Percentiles rank a stretch among this genome's conserved stretches.
These are phyloP conservation scores for Fregetta grallaria DNA, from an alignment of 2,113 vertebrate species.

Conservation along the genomic window DNA sequence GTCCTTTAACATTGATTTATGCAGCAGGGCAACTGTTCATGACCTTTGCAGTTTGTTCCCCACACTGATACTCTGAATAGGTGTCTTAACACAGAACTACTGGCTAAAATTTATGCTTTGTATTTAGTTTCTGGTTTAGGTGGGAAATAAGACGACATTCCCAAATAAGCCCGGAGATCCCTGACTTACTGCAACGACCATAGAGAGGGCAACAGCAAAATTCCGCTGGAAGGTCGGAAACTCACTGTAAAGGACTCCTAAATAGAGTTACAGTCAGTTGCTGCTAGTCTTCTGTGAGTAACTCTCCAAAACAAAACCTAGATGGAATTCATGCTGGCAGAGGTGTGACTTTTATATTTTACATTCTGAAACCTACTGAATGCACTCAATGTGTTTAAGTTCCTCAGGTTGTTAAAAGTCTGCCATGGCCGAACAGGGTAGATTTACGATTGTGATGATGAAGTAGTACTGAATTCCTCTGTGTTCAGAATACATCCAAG, in stretches of 20 bases:
- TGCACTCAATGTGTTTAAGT: background rate
- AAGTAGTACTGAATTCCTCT: background rate
- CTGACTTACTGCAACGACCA: background rate
- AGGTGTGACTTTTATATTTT: background rate
- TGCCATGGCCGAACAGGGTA: background rate
- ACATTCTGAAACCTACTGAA: background rate
- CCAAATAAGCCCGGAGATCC: background rate
- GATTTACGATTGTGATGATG: background rate
- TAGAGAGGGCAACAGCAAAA: background rate
- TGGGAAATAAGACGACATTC: background rate
- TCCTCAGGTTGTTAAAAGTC: background rate
- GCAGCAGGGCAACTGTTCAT: background rate
- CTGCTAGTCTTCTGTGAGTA: background rate
- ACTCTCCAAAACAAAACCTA: background rate
- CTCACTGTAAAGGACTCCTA: background rate
- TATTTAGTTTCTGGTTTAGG: background rate
- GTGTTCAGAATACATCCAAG: background rate
- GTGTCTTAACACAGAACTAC: background rate
- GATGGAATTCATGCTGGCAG: background rate
- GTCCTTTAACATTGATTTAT: background rate
- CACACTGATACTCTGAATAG: background rate
- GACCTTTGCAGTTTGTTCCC: background rate
- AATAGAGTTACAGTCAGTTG: background rate
- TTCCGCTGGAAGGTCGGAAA: background rate
- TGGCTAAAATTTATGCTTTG: background rate